phyloP scores from a whole-genome alignment of 2,797 vertebrate species.

The Stomatorhinus walkeri region DNA sequence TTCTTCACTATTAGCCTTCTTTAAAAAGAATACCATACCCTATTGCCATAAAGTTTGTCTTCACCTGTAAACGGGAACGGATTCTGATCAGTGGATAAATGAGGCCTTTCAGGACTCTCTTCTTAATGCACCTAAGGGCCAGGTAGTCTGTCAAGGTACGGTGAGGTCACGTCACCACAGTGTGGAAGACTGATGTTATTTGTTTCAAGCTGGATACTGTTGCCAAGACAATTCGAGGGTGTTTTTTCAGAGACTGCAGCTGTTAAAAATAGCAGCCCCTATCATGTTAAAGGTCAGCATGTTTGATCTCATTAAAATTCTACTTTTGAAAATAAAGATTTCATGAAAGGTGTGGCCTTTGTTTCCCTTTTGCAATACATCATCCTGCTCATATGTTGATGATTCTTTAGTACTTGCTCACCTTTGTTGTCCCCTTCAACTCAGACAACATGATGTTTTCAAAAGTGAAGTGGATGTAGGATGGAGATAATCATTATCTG shows the following conservation, averaged over 20 bases:
- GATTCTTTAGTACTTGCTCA: not conserved
- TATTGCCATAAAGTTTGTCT: not conserved
- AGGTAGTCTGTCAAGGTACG: not conserved
- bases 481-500: not conserved
- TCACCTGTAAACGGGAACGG: not conserved
- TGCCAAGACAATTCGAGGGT: not conserved
- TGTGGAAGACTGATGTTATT: not conserved
- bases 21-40: not conserved
- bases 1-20: not conserved
- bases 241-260: not conserved
- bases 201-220: not conserved
- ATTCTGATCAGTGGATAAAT: not conserved
- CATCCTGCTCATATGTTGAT: not conserved
- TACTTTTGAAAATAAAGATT: constrained; percentile 13
- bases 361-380: not conserved
- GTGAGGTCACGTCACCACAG: not conserved
- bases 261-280: constrained; percentile 19
- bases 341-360: not conserved
- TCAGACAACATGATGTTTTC: not conserved
- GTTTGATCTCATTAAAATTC: constrained; percentile 28
- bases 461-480: not conserved
- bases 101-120: not conserved
- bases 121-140: not conserved
- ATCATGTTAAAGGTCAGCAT: constrained; percentile 3
- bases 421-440: not conserved